Evolutionary conservation across 2,113 vertebrate genomes (phyloP).

Genomic region (Prochilodus magdalenae): DNA sequence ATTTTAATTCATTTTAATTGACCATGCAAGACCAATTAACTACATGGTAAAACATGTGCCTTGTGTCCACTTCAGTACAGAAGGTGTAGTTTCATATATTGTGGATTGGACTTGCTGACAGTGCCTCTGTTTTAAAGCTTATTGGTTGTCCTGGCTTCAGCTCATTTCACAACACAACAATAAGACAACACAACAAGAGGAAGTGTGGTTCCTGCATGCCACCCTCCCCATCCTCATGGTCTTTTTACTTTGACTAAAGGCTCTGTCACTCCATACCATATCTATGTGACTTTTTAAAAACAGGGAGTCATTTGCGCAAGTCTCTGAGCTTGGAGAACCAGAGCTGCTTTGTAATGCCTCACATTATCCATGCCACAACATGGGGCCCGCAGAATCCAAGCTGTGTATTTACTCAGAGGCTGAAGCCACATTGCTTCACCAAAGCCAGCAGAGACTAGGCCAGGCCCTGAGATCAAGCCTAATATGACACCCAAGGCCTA

Average conservation of each 20-base stretch:
- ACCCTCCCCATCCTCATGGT: background rate
- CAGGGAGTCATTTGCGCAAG: constrained; percentile 78
- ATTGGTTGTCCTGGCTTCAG: background rate
- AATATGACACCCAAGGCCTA: constrained; percentile 98
- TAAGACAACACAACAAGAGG: background rate
- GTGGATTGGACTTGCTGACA: background rate
- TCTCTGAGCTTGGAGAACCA: constrained; percentile 84
- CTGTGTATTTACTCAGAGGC: constrained; percentile 85
- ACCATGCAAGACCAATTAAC: constrained; percentile 25
- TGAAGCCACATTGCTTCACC: constrained; percentile 78
- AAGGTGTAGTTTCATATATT: background rate
- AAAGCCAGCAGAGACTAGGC: constrained; percentile 86
- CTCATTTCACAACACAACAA: background rate
- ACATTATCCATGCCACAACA: constrained; percentile 85
- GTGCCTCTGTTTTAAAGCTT: background rate
- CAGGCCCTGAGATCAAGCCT: constrained; percentile 92
- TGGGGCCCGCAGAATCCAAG: constrained; percentile 77
- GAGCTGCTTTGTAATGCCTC: constrained; percentile 79
- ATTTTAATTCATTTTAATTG: constrained; percentile 8
- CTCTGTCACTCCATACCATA: constrained; percentile 56
- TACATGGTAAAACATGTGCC: background rate
- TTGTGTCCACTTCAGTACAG: background rate
- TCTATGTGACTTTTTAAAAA: constrained; percentile 40
- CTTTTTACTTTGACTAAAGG: constrained; percentile 66
- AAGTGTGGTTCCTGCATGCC: background rate